Evolutionary conservation across 1,140 invertebrate species (phyloP), one percentile per base, ranked within the genome.

Genomic region (Drosophila ficusphila): DNA sequence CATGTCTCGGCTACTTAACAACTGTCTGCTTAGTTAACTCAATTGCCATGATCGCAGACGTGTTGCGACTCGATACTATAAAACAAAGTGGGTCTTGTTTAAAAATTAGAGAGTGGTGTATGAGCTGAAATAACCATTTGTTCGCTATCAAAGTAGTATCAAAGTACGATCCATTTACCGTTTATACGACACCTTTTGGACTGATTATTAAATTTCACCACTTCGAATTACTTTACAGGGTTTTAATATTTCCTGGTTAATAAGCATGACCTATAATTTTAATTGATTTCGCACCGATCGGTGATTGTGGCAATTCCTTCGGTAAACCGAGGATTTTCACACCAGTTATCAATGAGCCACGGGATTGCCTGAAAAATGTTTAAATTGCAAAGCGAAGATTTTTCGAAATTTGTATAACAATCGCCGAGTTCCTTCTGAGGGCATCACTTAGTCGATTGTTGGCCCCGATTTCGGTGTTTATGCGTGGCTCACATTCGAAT

Each of bases 1-100:
- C 57, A 62, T 68, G 46, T 77, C 52, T 34, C 44, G 19, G 29
- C 34, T 18, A 19, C 41, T 46, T 38, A 53, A 58, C 58, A 33
- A 39, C 16, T 44, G 51, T 23, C 67, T 70, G 42, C 5, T 16
- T 60, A 23, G 41, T 46, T 51, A 42, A 67, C n/a, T 33, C 64
- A 67, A 68, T 52, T 68, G 58, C 18, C 58, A 18, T 39, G 41
- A 39, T 39, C 23, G 25, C 19, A 14, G 34, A 25, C 60, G 21
- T 9, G 62, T 31, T 65, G 18, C n/a, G 14, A 39, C 39, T 49
- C 11, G 25, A 23, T 16, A 27, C 4, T 11, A 11, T 18, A 18
- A 11, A 44, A 12, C 7, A 27, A 31, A 11, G 19, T 33, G 25
- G 25, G 12, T 12, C 2, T 27, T 3, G n/a, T 36, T 3, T 29